These are phyloP conservation scores for Fringilla coelebs DNA, from an alignment of 2,797 vertebrate species.

Conservation along the genomic window DNA sequence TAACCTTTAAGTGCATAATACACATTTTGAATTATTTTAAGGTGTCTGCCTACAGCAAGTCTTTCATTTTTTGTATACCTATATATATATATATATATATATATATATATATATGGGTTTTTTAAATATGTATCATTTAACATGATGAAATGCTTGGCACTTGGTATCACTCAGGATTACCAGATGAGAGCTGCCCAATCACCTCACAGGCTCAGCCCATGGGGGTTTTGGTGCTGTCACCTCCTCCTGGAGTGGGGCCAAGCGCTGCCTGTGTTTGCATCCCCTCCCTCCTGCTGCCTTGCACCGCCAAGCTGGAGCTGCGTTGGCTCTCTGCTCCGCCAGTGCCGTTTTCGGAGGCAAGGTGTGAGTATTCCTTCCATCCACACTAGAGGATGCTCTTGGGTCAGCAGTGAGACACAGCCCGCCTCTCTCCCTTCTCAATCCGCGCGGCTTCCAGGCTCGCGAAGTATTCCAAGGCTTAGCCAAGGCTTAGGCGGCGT, in stretches of 20 bases:
- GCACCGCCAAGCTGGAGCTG: neutral
- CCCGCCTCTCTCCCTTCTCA: neutral
- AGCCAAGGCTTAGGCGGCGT: neutral
- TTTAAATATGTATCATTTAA: no score
- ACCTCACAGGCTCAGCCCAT: fast-evolving
- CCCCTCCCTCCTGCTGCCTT: neutral
- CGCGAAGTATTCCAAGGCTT: neutral
- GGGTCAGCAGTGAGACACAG: conserved; percentile 20
- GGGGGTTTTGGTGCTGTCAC: neutral
- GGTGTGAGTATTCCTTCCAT: neutral
- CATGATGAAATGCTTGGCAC: neutral
- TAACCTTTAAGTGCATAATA: neutral
- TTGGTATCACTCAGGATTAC: neutral
- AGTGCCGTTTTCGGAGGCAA: fast-evolving
- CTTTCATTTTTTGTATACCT: neutral
- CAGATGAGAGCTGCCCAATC: neutral
- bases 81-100: no score
- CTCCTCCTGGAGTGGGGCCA: neutral
- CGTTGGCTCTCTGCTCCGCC: neutral
- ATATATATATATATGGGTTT: no score
- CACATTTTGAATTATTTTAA: neutral
- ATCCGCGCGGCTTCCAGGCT: neutral
- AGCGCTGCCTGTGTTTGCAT: neutral
- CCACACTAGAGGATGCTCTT: conserved; percentile 66
- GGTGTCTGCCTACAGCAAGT: neutral